These are phyloP conservation scores for Pyrocephalus nanus DNA, from an alignment of 2,797 vertebrate genomes.

Conservation along the genomic window DNA sequence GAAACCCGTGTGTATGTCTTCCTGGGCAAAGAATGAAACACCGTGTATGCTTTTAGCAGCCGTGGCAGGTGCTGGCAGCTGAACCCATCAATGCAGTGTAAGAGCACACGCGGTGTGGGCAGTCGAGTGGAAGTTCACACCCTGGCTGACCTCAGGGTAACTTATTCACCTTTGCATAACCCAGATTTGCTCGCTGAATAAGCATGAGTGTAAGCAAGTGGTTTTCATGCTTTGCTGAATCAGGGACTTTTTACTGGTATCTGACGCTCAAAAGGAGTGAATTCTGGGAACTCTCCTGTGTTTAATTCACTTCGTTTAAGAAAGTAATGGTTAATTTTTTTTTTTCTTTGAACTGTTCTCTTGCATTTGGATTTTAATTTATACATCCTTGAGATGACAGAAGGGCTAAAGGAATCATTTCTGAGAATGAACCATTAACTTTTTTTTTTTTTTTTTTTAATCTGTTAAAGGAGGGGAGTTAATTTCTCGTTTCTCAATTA, in stretches of 20 bases:
- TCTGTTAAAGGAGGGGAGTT: not conserved
- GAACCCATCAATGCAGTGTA: not conserved
- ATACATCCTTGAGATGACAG: not conserved
- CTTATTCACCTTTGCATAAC: conserved; percentile 55
- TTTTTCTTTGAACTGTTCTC: not conserved
- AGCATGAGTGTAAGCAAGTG: conserved; percentile 33
- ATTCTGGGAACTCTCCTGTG: not conserved
- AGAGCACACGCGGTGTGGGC: not conserved
- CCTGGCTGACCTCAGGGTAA: conserved; percentile 29
- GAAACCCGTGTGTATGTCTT: not conserved
- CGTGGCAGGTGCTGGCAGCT: not conserved
- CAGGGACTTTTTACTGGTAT: conserved; percentile 4
- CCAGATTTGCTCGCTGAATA: not conserved
- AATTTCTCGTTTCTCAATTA: not conserved
- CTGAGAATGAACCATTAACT: not conserved
- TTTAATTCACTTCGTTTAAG: not conserved
- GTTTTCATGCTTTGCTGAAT: conserved; percentile 57
- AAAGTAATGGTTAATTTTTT: not conserved
- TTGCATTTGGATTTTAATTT: conserved; percentile 30
- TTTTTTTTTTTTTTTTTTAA: too few species aligned
- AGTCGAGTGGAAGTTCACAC: conserved; percentile 42
- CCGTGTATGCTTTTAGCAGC: not conserved
- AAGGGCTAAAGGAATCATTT: not conserved
- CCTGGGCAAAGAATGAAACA: not conserved
- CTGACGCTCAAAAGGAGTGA: not conserved